These are phyloP conservation scores for Armadillidium nasatum DNA, from an alignment of 1,140 invertebrate genomes.

Conservation along the genomic window DNA sequence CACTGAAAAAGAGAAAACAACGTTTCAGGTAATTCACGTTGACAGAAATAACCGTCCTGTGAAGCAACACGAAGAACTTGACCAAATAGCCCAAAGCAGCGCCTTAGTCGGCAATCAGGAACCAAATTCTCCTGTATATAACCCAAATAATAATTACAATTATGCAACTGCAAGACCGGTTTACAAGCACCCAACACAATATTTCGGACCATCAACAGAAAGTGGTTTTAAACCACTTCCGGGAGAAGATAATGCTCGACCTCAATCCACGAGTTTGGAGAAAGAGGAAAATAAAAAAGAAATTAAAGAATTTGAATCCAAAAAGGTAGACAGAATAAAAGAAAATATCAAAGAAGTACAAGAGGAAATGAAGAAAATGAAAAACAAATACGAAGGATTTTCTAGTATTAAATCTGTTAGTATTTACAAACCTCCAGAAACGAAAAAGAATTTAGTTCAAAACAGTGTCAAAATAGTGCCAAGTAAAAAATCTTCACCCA, in stretches of 20 bases:
- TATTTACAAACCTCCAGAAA: neutral
- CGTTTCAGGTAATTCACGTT: neutral
- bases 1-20: neutral
- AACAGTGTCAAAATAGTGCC: neutral
- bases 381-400: neutral
- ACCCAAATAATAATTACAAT: neutral
- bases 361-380: too few relatives aligned
- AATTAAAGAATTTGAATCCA: too few relatives aligned
- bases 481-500: neutral
- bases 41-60: neutral
- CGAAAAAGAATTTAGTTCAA: neutral
- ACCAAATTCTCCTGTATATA: neutral
- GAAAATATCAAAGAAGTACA: too few relatives aligned
- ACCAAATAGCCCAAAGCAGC: neutral
- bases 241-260: neutral
- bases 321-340: too few relatives aligned
- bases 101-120: neutral
- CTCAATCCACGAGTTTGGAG: too few relatives aligned
- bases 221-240: slow-evolving; percentile 1
- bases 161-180: neutral
- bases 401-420: slow-evolving; percentile 1
- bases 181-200: neutral
- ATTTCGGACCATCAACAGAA: neutral
- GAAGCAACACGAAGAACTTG: neutral
- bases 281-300: too few relatives aligned